Conservation (phyloP, 2,113 vertebrate genomes). For the Baryphthengus martii region DNA sequence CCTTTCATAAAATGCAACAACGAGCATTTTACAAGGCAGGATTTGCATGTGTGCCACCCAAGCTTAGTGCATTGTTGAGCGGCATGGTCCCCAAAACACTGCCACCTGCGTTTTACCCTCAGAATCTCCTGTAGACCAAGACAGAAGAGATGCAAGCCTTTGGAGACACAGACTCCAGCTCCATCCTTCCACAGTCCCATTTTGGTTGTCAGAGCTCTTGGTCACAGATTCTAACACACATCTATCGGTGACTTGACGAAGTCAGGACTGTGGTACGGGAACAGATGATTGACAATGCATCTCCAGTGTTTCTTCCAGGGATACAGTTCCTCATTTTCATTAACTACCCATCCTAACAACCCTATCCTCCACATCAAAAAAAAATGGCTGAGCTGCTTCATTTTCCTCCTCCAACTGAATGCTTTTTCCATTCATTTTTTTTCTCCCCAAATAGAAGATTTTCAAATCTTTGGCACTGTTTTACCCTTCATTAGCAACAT, state of each 20-base stretch:
- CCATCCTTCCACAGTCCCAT: not conserved
- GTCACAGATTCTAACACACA: not conserved
- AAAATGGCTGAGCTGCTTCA: not conserved
- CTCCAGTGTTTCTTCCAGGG: not conserved
- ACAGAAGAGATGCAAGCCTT: not conserved
- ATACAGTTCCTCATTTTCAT: not conserved
- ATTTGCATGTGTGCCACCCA: not conserved
- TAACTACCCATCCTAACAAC: not conserved
- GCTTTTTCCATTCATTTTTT: not conserved
- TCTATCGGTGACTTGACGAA: not conserved
- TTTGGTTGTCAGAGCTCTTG: not conserved
- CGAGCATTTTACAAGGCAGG: not conserved
- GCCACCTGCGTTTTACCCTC: not conserved
- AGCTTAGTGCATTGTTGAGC: not conserved
- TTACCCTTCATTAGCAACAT: not conserved
- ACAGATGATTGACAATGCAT: not conserved
- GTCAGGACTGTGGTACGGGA: not conserved
- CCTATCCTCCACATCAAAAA: not conserved
- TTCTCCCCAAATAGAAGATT: not conserved
- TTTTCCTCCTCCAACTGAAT: not conserved
- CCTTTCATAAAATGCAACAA: not conserved
- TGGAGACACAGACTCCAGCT: not conserved
- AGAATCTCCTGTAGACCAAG: not conserved
- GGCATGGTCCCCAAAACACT: not conserved
- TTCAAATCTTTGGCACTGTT: not conserved